These are phyloP conservation scores for Ophraella communa DNA, from an alignment of 2,888 invertebrate genomes.

Conservation along the genomic window DNA sequence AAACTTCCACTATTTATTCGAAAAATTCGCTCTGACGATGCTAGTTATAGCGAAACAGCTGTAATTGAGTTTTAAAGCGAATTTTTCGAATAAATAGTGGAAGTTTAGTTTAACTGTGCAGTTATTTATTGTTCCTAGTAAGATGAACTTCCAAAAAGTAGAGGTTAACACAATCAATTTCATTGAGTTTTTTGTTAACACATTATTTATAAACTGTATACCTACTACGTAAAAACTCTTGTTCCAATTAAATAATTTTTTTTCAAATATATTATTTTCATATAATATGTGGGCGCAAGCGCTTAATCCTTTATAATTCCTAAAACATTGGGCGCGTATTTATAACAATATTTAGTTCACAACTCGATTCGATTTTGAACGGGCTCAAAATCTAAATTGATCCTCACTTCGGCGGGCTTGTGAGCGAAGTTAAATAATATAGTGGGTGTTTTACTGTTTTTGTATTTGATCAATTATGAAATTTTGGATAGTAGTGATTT, in stretches of 20 bases:
- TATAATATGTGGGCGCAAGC: constrained; percentile 31
- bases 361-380: constrained; percentile 32
- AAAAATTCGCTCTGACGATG: too few species aligned
- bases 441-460: constrained; percentile 10
- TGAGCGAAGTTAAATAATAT: constrained; percentile 9
- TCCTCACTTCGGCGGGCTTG: background rate
- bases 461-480: constrained; percentile 6
- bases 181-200: too few species aligned
- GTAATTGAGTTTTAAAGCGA: too few species aligned
- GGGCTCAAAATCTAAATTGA: constrained; percentile 31
- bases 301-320: constrained; percentile 27
- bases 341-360: constrained; percentile 43
- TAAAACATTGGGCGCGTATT: constrained; percentile 46
- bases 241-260: background rate
- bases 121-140: too few species aligned
- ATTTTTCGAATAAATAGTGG: too few species aligned
- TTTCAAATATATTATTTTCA: background rate
- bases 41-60: too few species aligned
- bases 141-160: too few species aligned
- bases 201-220: too few species aligned
- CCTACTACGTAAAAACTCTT: too few species aligned
- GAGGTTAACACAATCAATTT: too few species aligned
- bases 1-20: too few species aligned
- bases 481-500: constrained; percentile 5
- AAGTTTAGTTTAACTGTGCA: too few species aligned